These are phyloP conservation scores for Tribolium castaneum DNA, from an alignment of 1,140 invertebrate species.

Conservation along the genomic window DNA sequence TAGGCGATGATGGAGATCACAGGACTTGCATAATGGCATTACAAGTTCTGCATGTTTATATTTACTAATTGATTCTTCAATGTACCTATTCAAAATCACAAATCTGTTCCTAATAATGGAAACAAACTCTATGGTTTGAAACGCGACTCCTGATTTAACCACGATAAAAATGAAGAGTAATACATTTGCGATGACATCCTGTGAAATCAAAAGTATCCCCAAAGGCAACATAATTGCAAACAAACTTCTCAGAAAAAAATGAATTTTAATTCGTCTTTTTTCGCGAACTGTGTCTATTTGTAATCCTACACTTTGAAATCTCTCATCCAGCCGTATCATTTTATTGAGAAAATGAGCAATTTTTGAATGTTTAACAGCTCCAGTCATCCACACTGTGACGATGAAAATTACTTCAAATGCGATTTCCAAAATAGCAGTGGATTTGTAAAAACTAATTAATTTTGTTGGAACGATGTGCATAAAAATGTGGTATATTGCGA, in stretches of 20 bases:
- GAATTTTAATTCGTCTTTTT: neutral
- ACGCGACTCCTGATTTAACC: neutral
- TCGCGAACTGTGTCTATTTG: neutral
- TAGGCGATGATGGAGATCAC: neutral
- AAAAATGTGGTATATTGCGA: neutral
- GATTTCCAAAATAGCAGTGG: neutral
- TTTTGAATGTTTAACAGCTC: neutral
- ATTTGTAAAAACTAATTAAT: neutral
- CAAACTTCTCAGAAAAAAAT: neutral
- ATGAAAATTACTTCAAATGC: neutral
- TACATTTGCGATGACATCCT: neutral
- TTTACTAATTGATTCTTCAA: neutral
- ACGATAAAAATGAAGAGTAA: neutral
- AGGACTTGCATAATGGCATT: neutral
- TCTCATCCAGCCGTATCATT: neutral
- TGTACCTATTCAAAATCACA: neutral
- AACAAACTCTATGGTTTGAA: neutral
- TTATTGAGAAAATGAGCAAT: neutral
- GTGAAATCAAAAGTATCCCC: neutral
- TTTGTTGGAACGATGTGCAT: neutral
- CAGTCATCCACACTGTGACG: neutral
- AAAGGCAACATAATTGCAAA: neutral
- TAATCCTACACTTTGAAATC: neutral
- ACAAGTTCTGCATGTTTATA: neutral
- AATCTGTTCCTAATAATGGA: neutral